Evolutionary conservation across 2,113 vertebrate species (phyloP), one percentile per base, ranked within the genome.

Genomic region (Herpetotheres cachinnans): DNA sequence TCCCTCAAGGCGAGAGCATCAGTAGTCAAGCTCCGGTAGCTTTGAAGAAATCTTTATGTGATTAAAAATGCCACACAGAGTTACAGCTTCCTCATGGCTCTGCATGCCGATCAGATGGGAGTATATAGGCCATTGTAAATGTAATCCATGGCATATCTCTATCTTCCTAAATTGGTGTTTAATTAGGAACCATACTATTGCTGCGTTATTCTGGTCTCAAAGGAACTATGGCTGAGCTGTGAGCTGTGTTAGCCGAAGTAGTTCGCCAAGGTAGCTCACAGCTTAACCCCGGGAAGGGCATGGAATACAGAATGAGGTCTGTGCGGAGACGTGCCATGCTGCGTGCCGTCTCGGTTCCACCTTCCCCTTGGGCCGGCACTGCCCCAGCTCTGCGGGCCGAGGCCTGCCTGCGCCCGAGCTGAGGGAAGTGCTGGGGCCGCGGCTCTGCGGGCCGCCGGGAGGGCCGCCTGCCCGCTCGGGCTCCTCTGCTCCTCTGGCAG

Each of bases 1-100:
- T 93, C 55, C 78, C 79, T 85, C 56, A 84, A 70, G 85, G 69
- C 86, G 85, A 34, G 62, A 82, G 76, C 66, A 20, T 63, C 82
- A 47, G 52, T 38, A 82, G 62, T 91, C 63, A 89, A 91, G 89
- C 85, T 93, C 76, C 71, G 61, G 83, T 67, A 71, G 95, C 86
- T 87, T 52, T 95, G 92, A 92, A 89, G 87, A 77, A 85, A 92
- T 63, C 69, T 92, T 85, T 87, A 14, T 32, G 72, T 47, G 69
- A 80, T 96, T 93, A 93, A 78, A 96, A 94, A 58, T 27, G 86
- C 80, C 52, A 86, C 88, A 40, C 42, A 50, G 91, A 50, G 76
- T 56, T 70, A 70, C 32, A 70, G 82, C 83, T 87, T 95, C 73
- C 81, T 90, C 69, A 19, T 5, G 46, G 82, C 73, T 76, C 59